Evolutionary conservation across 2,797 vertebrate genomes (phyloP).

Genomic region (Bovichtus diacanthus): DNA sequence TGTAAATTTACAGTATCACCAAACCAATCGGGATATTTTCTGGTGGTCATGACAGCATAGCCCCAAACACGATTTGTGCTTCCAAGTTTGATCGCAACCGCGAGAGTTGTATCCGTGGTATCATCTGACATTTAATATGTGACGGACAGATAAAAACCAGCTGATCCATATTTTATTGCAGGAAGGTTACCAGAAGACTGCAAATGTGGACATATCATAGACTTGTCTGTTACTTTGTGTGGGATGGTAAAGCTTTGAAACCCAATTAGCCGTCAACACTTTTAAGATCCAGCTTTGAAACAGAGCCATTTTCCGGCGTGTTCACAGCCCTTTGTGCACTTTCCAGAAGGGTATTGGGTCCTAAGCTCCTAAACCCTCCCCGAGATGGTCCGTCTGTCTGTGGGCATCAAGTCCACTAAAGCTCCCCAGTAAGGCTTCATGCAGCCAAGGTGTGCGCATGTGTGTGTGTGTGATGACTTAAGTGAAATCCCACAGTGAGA

Average conservation of each 20-base stretch:
- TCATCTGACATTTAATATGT: slow-evolving; percentile 40
- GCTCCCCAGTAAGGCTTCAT: slow-evolving; percentile 56
- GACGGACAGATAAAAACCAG: slow-evolving; percentile 46
- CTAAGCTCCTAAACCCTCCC: slow-evolving; percentile 78
- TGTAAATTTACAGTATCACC: background rate
- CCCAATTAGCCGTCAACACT: slow-evolving; percentile 44
- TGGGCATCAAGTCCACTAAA: slow-evolving; percentile 66
- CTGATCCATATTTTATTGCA: slow-evolving; percentile 56
- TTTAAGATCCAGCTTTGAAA: slow-evolving; percentile 54
- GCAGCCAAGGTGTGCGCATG: slow-evolving; percentile 48
- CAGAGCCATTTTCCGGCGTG: slow-evolving; percentile 46
- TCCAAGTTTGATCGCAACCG: slow-evolving; percentile 16
- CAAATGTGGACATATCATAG: slow-evolving; percentile 14
- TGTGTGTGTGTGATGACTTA: slow-evolving; percentile 42
- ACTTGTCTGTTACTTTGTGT: slow-evolving; percentile 13
- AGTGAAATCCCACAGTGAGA: slow-evolving; percentile 62
- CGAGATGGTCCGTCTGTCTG: slow-evolving; percentile 71
- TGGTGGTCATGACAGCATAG: background rate
- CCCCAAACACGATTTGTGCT: background rate
- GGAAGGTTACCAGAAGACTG: background rate
- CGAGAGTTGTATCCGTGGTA: background rate
- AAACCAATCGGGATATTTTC: background rate
- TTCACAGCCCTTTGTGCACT: slow-evolving; percentile 58
- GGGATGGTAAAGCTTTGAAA: slow-evolving; percentile 23
- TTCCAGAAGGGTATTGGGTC: slow-evolving; percentile 72